A percentile compares a stretch with the other conserved stretches of the same genome.
Conservation (phyloP, 2,888 invertebrate genomes). For the Ypsolopha sequella region DNA sequence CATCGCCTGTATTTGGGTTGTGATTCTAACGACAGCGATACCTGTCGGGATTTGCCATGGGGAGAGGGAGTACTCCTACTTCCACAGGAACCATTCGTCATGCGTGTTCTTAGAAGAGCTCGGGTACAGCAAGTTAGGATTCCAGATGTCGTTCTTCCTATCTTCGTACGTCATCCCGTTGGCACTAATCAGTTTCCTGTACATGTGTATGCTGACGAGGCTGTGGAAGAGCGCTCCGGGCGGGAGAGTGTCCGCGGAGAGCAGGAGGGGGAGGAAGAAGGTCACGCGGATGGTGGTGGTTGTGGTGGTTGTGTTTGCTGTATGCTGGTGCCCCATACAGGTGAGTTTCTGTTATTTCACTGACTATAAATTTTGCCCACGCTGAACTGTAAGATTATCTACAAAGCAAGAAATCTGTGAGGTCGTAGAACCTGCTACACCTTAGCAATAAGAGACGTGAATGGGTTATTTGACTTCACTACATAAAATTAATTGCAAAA, state of each 20-base stretch:
- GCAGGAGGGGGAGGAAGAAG: conserved; percentile 85
- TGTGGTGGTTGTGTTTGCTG: conserved; percentile 91
- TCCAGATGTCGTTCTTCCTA: conserved; percentile 86
- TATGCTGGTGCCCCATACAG: conserved; percentile 96
- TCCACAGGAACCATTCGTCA: conserved; percentile 74
- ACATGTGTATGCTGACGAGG: conserved; percentile 89
- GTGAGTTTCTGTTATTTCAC: conserved; percentile 49
- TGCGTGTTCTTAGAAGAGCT: conserved; percentile 77
- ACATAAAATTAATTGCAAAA: no score
- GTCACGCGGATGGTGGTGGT: conserved; percentile 94
- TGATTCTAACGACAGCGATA: conserved; percentile 83
- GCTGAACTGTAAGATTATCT: no score
- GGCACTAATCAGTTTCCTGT: conserved; percentile 87
- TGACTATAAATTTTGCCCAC: background rate
- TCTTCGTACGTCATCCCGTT: conserved; percentile 92
- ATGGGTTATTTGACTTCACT: no score
- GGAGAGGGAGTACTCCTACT: conserved; percentile 76
- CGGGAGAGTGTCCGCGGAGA: conserved; percentile 85
- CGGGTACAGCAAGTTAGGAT: conserved; percentile 72
- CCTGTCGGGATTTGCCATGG: conserved; percentile 85
- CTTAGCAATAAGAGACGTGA: no score
- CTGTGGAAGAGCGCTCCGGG: conserved; percentile 89
- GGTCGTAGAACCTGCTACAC: no score
- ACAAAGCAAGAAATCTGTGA: no score
- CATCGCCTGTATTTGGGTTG: conserved; percentile 83